Percentiles rank a stretch among this genome's conserved stretches.
Evolutionary conservation across 1,140 invertebrate species (phyloP).

Genomic region (Nebria ingens): DNA sequence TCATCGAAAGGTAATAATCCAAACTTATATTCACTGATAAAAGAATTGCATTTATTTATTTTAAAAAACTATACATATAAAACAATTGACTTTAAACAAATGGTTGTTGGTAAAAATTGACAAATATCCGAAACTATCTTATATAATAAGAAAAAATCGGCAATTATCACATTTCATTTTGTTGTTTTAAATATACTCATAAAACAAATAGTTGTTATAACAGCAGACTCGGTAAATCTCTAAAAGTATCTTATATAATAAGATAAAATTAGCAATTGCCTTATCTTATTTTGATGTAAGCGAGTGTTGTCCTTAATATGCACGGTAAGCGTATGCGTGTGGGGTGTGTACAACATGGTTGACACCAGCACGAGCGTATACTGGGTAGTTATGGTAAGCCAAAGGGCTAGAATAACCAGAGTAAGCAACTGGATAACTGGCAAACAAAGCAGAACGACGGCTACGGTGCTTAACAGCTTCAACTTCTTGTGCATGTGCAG

Average conservation of each 20-base stretch:
- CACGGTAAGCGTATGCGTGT: slow-evolving; percentile 34
- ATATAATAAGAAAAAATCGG: background rate
- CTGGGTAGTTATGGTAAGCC: slow-evolving; percentile 16
- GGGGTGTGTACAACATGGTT: slow-evolving; percentile 27
- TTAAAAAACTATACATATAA: background rate
- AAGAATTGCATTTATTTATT: background rate
- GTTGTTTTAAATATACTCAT: background rate
- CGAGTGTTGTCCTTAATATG: slow-evolving; percentile 25
- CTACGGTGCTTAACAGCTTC: slow-evolving; percentile 10
- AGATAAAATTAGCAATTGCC: background rate
- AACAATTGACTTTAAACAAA: background rate
- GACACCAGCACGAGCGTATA: slow-evolving; percentile 22
- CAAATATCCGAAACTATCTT: background rate
- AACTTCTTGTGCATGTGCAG: slow-evolving; percentile 26
- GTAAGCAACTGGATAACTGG: slow-evolving; percentile 24
- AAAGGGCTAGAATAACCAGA: slow-evolving; percentile 16
- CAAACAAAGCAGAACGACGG: slow-evolving; percentile 14
- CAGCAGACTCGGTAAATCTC: background rate
- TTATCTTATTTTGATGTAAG: slow-evolving; percentile 5
- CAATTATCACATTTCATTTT: too few species aligned
- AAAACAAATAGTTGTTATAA: background rate
- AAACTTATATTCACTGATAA: background rate
- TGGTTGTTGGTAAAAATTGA: background rate
- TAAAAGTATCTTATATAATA: background rate
- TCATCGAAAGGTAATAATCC: slow-evolving; percentile 22